Conservation (phyloP, 2,113 vertebrate species). For the Prolemur simus region DNA sequence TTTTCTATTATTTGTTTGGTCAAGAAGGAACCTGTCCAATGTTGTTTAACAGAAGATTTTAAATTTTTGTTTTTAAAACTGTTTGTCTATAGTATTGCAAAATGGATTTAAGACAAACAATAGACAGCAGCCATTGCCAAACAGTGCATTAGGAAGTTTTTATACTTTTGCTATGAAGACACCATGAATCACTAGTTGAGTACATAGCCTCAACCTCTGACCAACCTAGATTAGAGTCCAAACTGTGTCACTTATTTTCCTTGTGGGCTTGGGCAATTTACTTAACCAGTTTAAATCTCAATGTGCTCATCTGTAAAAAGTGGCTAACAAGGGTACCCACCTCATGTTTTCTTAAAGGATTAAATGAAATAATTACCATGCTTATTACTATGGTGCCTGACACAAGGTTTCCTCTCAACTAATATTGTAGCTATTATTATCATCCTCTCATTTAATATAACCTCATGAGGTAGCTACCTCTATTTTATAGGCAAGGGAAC, state of each 20-base stretch:
- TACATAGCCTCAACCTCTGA: conserved; percentile 10
- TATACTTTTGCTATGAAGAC: neutral
- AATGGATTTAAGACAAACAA: neutral
- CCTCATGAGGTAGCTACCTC: neutral
- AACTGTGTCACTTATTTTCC: conserved; percentile 39
- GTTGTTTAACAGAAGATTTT: neutral
- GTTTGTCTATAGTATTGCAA: neutral
- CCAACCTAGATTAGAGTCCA: neutral
- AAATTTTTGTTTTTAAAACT: conserved; percentile 15
- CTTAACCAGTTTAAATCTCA: neutral
- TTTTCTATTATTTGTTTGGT: conserved; percentile 37
- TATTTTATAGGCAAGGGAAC: conserved; percentile 20
- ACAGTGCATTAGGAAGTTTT: neutral
- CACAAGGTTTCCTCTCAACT: neutral
- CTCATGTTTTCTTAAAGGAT: neutral
- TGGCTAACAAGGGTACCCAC: neutral
- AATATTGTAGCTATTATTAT: neutral
- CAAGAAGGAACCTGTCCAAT: neutral
- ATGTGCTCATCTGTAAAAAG: neutral
- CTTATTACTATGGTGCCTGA: neutral
- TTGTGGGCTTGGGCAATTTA: neutral
- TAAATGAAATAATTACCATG: conserved; percentile 15
- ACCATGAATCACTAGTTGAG: neutral
- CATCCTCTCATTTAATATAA: neutral
- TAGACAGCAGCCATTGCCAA: neutral